Base-by-base conservation (phyloP, 64 coral and sea anemone species). In the Trachythela sp. region DNA sequence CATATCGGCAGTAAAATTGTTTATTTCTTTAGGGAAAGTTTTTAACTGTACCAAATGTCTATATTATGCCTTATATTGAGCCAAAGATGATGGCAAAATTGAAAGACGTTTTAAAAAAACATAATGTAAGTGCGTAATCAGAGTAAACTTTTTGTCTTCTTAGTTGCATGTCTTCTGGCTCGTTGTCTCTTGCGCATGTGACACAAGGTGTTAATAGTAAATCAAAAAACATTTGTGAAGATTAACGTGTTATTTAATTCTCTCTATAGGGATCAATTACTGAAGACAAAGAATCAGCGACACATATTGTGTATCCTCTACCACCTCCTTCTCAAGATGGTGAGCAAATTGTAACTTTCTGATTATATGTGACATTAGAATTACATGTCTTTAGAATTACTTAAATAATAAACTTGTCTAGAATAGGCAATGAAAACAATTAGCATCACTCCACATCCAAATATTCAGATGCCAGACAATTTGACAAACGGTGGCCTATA, bases 31-130 rank as follows among this genome's bases (percentile, higher is more conserved):
- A 94, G 93, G 48, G 54, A 29, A 98, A 94, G 84, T 58, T 91
- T 32, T 39, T 98, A 51, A 54, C 39, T 40, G 88, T 98, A 2
- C 95, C 95, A 54, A 88, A 94, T 48, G 89, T 98, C 6, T 93
- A 67, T 39, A 90, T 98, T 71, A 89, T 86, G 36, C 91, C 93
- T 83, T 93, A 98, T 38, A 85, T 98, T 59, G 95, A 98, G 41
- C 72, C 86, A 9, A 92, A 84, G 80, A 37, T 91, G 88, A 84
- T 90, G 60, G 70, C 86, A 88, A 98, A 93, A 51, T 86, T 98
- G 18, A 94, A 89, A 89, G 95, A 98, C 60, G 91, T 98, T 91
- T 91, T 94, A 34, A 98, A 98, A 52, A 92, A 93, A 40, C 95
- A 98, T 83, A 98, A 98, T 91, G 93, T 94, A 64, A 91, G 93